These are phyloP conservation scores for Phoebastria nigripes DNA, from an alignment of 2,797 vertebrate species.

Conservation along the genomic window DNA sequence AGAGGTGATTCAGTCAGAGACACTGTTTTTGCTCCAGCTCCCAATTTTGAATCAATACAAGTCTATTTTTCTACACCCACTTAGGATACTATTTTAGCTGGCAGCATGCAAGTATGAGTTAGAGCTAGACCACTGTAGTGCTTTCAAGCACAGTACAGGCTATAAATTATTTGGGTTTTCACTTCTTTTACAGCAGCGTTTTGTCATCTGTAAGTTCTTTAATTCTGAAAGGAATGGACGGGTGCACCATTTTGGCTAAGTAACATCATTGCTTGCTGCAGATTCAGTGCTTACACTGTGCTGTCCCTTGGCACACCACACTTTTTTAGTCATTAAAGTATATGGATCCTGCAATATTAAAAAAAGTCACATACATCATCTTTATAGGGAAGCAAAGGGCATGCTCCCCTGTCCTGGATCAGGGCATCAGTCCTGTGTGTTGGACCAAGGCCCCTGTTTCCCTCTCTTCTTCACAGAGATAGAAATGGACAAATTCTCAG, in stretches of 20 bases:
- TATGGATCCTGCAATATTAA: background rate
- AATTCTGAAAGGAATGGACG: background rate
- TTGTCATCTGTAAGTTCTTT: background rate
- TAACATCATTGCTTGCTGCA: background rate
- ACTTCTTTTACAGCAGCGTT: background rate
- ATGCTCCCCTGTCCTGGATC: background rate
- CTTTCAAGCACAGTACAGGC: background rate
- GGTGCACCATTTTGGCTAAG: background rate
- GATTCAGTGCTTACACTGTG: background rate
- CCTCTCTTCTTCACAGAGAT: background rate
- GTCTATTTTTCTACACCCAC: background rate
- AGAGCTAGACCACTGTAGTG: background rate
- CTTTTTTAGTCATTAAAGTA: background rate
- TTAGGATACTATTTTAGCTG: background rate
- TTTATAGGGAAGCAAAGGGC: background rate
- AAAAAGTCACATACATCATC: background rate
- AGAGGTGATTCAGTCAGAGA: background rate
- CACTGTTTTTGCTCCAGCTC: background rate
- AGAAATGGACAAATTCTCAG: background rate
- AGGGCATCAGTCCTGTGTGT: background rate
- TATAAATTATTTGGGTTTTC: background rate
- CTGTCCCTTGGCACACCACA: background rate
- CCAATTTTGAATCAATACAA: background rate
- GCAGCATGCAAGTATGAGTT: background rate
- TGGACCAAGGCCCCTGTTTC: background rate